Evolutionary conservation across 2,888 invertebrate genomes (phyloP).

Genomic region (Drosophila nigricruria): DNA sequence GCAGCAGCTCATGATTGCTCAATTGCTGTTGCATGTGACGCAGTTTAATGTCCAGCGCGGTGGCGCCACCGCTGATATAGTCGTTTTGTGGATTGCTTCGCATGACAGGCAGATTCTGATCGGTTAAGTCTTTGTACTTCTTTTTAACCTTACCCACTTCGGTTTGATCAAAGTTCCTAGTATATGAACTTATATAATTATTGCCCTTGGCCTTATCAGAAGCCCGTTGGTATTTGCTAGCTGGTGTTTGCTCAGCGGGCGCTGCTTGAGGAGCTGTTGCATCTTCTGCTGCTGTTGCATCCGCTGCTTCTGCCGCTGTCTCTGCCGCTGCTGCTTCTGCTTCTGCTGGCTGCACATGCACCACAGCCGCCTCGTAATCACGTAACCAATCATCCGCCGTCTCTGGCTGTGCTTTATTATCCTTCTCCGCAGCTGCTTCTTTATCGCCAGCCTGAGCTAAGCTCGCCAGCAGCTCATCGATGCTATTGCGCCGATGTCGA

Average conservation of each 20-base stretch:
- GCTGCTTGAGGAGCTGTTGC: background rate
- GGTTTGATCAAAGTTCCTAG: slow-evolving; percentile 39
- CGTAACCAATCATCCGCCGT: slow-evolving; percentile 73
- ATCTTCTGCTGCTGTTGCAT: background rate
- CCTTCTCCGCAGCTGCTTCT: slow-evolving; percentile 10
- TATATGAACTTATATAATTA: slow-evolving; percentile 13
- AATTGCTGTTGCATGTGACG: slow-evolving; percentile 30
- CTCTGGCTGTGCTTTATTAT: slow-evolving; percentile 41
- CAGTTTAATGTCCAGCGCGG: slow-evolving; percentile 52
- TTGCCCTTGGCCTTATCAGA: background rate
- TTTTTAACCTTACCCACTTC: slow-evolving; percentile 62
- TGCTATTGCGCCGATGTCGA: slow-evolving; percentile 66
- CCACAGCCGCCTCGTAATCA: slow-evolving; percentile 42
- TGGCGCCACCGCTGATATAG: background rate
- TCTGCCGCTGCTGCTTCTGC: background rate
- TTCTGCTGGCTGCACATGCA: background rate
- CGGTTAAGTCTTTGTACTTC: slow-evolving; percentile 48
- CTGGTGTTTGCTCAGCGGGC: background rate
- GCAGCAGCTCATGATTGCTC: slow-evolving; percentile 24
- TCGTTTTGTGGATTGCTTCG: background rate
- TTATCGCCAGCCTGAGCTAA: slow-evolving; percentile 45
- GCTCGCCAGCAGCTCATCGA: slow-evolving; percentile 69
- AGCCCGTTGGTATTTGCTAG: slow-evolving; percentile 24
- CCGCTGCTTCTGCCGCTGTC: background rate
- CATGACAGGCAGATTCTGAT: background rate